These are phyloP conservation scores for Nomada goodeniana DNA, from an alignment of 2,888 invertebrate species.

Conservation along the genomic window DNA sequence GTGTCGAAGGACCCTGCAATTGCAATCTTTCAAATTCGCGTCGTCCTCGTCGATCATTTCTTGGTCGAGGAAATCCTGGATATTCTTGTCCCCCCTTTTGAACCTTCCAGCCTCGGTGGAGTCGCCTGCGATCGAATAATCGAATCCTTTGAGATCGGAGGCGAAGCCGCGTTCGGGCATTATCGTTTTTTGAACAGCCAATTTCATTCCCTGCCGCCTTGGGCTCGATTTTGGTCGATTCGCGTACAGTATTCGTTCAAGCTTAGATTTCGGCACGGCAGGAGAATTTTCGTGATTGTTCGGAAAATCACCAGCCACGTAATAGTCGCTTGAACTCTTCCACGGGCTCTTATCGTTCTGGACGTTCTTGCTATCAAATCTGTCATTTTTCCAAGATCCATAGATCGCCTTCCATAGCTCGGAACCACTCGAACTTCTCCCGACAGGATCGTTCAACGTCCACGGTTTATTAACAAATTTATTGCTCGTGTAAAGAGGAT, in stretches of 20 bases:
- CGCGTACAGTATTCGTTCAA: not conserved
- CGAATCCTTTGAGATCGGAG: not conserved
- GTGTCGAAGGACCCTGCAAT: conserved; percentile 74
- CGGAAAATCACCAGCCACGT: not conserved
- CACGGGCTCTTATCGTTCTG: not conserved
- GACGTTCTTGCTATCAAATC: not conserved
- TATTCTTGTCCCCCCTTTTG: conserved; percentile 60
- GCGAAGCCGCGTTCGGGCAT: too few species aligned
- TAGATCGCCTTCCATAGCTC: conserved; percentile 70
- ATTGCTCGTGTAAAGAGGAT: conserved; percentile 59
- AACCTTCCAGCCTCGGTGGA: conserved; percentile 11
- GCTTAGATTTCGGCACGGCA: not conserved
- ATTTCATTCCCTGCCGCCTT: not conserved
- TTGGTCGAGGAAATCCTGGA: conserved; percentile 64
- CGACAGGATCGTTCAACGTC: conserved; percentile 16
- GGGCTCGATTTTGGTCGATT: not conserved
- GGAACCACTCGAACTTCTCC: conserved; percentile 49
- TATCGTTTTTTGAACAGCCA: too few species aligned
- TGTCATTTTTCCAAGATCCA: conserved; percentile 17
- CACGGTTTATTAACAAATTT: conserved; percentile 66
- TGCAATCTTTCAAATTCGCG: conserved; percentile 73
- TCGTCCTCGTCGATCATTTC: conserved; percentile 79
- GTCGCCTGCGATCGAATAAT: not conserved
- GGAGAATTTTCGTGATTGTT: not conserved
- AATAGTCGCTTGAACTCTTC: not conserved